Percentiles rank a stretch among this genome's conserved stretches.
phyloP scores from a whole-genome alignment of 2,888 invertebrate genomes.

The Augochlorella aurata region DNA sequence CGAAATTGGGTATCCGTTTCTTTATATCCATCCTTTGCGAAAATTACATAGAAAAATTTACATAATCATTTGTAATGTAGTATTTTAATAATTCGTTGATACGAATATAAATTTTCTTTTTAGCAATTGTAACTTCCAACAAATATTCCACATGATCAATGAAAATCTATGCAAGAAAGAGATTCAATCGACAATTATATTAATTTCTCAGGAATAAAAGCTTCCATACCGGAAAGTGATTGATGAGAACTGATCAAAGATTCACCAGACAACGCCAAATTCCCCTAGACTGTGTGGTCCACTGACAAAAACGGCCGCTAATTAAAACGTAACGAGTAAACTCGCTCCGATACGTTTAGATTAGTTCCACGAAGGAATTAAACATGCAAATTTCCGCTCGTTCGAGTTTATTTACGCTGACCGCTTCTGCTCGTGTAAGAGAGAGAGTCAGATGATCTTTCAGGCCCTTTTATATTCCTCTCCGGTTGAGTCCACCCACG shows the following conservation, averaged over 20 bases:
- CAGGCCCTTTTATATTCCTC: slow-evolving; percentile 53
- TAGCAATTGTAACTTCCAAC: no score
- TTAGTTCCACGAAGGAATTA: slow-evolving; percentile 28
- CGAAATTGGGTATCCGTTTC: no score
- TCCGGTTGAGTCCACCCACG: slow-evolving; percentile 75
- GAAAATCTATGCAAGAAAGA: background rate
- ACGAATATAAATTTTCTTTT: no score
- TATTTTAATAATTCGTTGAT: no score
- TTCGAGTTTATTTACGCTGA: slow-evolving; percentile 34
- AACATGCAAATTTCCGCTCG: slow-evolving; percentile 41
- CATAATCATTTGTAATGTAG: no score
- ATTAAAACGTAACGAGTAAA: slow-evolving; percentile 35
- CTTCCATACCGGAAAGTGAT: background rate
- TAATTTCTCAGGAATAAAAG: no score
- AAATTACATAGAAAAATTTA: no score
- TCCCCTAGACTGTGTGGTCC: slow-evolving; percentile 15
- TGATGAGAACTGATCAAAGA: background rate
- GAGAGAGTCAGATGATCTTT: slow-evolving; percentile 47
- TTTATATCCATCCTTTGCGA: no score
- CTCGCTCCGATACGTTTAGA: slow-evolving; percentile 24
- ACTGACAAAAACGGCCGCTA: slow-evolving; percentile 14
- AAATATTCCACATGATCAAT: background rate
- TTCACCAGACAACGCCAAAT: background rate
- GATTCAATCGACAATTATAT: no score
- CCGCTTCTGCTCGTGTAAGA: slow-evolving; percentile 50